Evolutionary conservation across 2,888 invertebrate species (phyloP), one percentile per base, ranked within the genome.

Genomic region (Coremacera marginata): DNA sequence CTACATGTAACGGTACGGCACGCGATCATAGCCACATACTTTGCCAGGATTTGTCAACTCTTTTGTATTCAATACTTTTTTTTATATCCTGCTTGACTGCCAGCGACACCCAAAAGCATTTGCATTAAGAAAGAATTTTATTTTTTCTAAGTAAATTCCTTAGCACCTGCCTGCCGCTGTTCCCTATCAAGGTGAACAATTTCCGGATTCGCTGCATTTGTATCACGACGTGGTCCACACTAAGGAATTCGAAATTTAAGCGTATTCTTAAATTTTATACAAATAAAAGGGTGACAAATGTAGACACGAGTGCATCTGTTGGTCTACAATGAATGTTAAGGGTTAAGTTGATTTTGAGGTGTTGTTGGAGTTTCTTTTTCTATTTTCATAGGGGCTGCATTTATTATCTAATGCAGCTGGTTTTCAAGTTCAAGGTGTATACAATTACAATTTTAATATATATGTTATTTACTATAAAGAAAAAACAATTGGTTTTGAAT

Each of bases 271-370:
- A 52, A 27, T 19, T 31, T n/a, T 5, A 25, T n/a, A 34, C 27
- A 14, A 37, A 60, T n/a, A 37, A 78, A 78, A 68, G 68, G 76
- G 75, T 71, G 76, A 75, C 75, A 78, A 75, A 68, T 62, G 62
- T 52, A 65, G 31, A 31, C 22, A 37, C 72, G 31, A 65, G 65
- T 65, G 77, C 72, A 76, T 70, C 74, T 74, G 77, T 27, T 68
- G 27, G 37, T 44, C 2, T 25, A 11, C 11, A 25, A n/a, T 31
- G n/a, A n/a, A n/a, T 68, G 25, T 8, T 19, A 49, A 68, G 25
- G 49, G 51, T 51, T 51, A 14, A 27, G 51, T 51, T 25, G 68
- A 27, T 60, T 51, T 51, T 27, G 51, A 51, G 37, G 37, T 19
- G 22, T 14, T 68, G 44, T 19, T 3, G 68, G 68, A n/a, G 11